Evolutionary conservation across 2,113 vertebrate species (phyloP).

Genomic region (Caracal caracal): DNA sequence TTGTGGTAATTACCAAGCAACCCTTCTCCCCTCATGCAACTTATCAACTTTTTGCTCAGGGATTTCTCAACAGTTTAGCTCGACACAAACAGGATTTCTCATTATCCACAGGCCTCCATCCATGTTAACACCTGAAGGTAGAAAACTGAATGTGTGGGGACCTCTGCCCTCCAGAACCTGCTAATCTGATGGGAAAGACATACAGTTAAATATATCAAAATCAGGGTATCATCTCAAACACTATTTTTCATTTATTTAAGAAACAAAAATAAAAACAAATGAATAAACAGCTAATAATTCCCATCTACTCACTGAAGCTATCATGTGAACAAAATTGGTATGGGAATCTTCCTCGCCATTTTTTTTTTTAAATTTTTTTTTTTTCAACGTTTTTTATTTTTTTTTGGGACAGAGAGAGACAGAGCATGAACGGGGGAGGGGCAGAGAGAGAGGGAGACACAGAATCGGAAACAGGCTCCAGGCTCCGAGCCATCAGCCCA

Average conservation of each 20-base stretch:
- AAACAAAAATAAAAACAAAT: not conserved
- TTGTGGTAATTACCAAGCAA: not conserved
- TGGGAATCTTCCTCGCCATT: not conserved
- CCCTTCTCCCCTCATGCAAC: not conserved
- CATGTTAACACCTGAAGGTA: not conserved
- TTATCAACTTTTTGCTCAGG: not conserved
- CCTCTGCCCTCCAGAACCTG: not conserved
- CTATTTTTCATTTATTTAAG: not conserved
- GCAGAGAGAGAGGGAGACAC: no score
- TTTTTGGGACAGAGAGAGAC: no score
- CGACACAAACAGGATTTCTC: not conserved
- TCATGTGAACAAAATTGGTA: not conserved
- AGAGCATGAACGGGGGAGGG: no score
- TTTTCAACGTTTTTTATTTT: no score
- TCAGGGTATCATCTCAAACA: not conserved
- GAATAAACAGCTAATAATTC: not conserved
- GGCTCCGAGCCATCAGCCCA: no score
- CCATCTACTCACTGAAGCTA: not conserved
- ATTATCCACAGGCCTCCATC: accelerated
- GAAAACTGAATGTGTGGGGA: not conserved
- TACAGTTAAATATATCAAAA: not conserved
- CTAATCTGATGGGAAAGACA: not conserved
- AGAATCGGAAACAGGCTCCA: no score
- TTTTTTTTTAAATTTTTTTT: no score
- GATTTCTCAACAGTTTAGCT: not conserved